These are phyloP conservation scores for Seriola quinqueradiata DNA, from an alignment of 2,113 vertebrate species.

Conservation along the genomic window DNA sequence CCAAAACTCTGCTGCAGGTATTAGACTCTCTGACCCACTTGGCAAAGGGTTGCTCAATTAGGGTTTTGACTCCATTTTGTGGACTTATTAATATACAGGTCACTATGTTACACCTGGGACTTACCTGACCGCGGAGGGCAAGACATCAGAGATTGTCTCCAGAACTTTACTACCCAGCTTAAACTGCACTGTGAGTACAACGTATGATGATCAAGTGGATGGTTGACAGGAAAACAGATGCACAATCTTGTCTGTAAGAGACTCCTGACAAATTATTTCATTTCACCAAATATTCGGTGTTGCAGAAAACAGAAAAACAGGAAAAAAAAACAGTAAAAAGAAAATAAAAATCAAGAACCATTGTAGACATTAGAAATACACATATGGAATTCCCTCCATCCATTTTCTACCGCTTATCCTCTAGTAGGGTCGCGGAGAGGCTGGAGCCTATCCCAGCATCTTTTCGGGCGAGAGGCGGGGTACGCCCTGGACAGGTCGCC, in stretches of 20 bases:
- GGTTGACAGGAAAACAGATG: not conserved
- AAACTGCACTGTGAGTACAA: constrained; percentile 79
- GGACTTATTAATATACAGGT: constrained; percentile 61
- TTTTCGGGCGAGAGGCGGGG: too few species aligned
- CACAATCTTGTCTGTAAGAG: not conserved
- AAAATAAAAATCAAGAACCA: too few species aligned
- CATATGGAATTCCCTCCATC: too few species aligned
- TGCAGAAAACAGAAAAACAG: not conserved
- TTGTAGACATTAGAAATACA: too few species aligned
- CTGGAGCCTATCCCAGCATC: too few species aligned
- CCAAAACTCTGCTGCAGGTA: constrained; percentile 81
- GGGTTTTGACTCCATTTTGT: not conserved
- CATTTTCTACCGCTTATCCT: too few species aligned
- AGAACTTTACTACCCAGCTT: constrained; percentile 78
- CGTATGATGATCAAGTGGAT: not conserved
- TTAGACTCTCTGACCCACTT: not conserved
- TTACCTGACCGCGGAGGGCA: constrained; percentile 37
- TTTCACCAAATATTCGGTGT: not conserved
- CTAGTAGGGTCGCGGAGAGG: too few species aligned
- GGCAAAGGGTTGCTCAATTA: too few species aligned
- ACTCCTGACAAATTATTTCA: not conserved
- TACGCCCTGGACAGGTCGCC: too few species aligned
- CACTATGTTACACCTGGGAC: constrained; percentile 74
- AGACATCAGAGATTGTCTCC: constrained; percentile 78
- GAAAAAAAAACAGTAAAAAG: not conserved